Evolutionary conservation across 2,888 invertebrate genomes (phyloP).

Genomic region (Rhingia campestris): DNA sequence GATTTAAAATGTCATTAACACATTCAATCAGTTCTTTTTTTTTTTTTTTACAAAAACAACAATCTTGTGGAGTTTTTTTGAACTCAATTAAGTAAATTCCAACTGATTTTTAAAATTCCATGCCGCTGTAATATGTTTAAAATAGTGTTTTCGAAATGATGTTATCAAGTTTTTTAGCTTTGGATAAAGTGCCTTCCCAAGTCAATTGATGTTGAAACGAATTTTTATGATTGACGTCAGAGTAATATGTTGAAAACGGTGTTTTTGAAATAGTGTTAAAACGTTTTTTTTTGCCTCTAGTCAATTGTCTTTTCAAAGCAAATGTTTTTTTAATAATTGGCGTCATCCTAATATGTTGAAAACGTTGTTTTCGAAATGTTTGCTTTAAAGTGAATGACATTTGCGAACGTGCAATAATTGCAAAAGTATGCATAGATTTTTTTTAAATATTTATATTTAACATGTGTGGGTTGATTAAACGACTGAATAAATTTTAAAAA

Average conservation of each 20-base stretch:
- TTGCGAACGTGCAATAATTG: slow-evolving; percentile 15
- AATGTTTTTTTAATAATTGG: background rate
- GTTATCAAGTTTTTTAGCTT: too few relatives aligned
- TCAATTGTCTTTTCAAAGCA: background rate
- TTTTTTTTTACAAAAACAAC: background rate
- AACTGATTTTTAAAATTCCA: too few relatives aligned
- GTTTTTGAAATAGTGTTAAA: slow-evolving; percentile 8
- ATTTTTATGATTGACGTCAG: slow-evolving; percentile 15
- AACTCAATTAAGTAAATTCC: too few relatives aligned
- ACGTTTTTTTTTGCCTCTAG: too few relatives aligned
- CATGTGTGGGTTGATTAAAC: slow-evolving; percentile 37
- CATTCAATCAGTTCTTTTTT: background rate
- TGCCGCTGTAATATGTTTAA: too few relatives aligned
- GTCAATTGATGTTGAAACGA: background rate
- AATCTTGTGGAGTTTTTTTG: background rate
- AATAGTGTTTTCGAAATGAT: too few relatives aligned
- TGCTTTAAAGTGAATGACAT: slow-evolving; percentile 35
- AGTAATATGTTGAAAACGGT: slow-evolving; percentile 35
- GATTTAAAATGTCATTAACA: slow-evolving; percentile 39
- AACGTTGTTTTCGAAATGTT: slow-evolving; percentile 49
- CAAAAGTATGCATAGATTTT: slow-evolving; percentile 31
- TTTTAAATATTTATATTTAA: background rate
- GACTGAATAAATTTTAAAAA: slow-evolving; percentile 2
- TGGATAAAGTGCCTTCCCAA: too few relatives aligned
- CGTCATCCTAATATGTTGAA: slow-evolving; percentile 25